Evolutionary conservation across 1,140 invertebrate species (phyloP), one percentile per base, ranked within the genome.

Genomic region (Rhyacophila brunnea): DNA sequence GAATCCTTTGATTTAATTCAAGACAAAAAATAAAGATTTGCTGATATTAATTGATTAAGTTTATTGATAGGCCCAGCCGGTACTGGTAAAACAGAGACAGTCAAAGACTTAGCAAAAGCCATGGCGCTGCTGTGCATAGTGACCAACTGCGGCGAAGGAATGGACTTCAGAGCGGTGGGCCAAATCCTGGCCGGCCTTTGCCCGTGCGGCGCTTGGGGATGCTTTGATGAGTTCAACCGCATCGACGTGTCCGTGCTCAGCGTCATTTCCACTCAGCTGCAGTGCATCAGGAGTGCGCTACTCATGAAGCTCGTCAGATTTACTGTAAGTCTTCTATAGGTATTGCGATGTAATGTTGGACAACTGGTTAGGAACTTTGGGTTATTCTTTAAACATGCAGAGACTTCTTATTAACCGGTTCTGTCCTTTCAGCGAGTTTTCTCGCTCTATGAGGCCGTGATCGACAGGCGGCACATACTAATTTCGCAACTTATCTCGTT

Each of bases 141-240:
- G 1, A 95, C 91, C 0, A 95, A 96, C 74, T 96, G 94, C 72
- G 90, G 91, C 0, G 92, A 95, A 76, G 90, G 90, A 11, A 94
- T 95, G 91, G 92, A 96, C 74, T 94, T 87, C 68, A 78, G 85
- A 34, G 88, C 91, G 0, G 89, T 96, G 28, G 91, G 91, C 0
- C 93, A 91, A 67, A 93, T 91, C 58, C 78, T 95, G 11, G 84
- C 87, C 0, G 93, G 93, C 7, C 72, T 92, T 6, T 92, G 83
- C 64, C 85, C 87, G 69, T 89, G 87, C 72, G 91, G 91, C 0
- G 92, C 92, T 7, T 93, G 90, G 90, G 90, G 89, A 1, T 91
- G 92, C 70, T 96, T 95, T 69, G 93, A 96, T 62, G 92, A 95
- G 72, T 95, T 96, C 72, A 95, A 96, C 74, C 79, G 91, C 18